Percentiles rank a stretch among this genome's conserved stretches.
phyloP scores from a whole-genome alignment of 1,140 invertebrate species.

The Matsumurasca onukii region DNA sequence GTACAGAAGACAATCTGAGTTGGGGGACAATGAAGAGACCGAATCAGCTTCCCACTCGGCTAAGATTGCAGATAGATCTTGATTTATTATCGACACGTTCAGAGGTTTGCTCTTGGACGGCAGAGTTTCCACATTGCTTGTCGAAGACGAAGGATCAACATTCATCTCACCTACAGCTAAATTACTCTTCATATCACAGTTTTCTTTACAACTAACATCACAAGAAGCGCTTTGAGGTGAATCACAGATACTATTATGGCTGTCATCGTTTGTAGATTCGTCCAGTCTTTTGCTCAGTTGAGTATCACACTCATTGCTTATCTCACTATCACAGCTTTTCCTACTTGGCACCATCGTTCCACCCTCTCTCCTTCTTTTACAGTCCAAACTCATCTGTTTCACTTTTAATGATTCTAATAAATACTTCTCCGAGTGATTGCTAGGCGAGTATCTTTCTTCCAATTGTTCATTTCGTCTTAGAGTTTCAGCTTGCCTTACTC shows the following conservation, averaged over 20 bases:
- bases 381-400: neutral
- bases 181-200: neutral
- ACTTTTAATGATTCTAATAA: neutral
- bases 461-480: too few relatives aligned
- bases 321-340: neutral
- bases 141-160: too few relatives aligned
- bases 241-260: neutral
- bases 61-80: constrained; percentile 8
- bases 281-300: neutral
- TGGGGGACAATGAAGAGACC: constrained; percentile 26
- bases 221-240: neutral
- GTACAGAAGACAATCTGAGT: constrained; percentile 1
- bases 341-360: neutral
- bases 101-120: neutral
- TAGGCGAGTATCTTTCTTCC: too few relatives aligned
- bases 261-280: neutral
- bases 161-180: neutral
- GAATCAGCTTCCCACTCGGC: constrained; percentile 32
- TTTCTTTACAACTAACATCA: neutral
- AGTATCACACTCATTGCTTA: constrained; percentile 12
- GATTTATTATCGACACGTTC: constrained; percentile 13
- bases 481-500: too few relatives aligned
- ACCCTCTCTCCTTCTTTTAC: neutral
- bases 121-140: neutral
- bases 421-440: too few relatives aligned